Evolutionary conservation across 2,797 vertebrate species (phyloP).

Genomic region (Myoxocephalus aenaeus): DNA sequence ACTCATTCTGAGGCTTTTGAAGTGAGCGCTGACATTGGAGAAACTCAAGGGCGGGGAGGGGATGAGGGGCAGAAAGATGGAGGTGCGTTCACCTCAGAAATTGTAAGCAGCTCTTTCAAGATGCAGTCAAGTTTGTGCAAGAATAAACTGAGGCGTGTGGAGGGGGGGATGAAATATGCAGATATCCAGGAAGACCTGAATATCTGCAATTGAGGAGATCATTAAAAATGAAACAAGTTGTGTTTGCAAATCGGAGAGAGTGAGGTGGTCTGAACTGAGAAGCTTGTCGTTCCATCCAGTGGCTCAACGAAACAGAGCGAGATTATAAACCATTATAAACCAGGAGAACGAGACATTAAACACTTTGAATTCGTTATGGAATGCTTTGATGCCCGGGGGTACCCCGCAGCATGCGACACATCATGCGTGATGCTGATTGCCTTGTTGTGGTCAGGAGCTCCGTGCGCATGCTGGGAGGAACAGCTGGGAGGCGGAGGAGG

Average conservation of each 20-base stretch:
- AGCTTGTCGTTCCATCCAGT: constrained; percentile 50
- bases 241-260: constrained; percentile 49
- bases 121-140: constrained; percentile 44
- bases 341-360: constrained; percentile 33
- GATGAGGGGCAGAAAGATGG: constrained; percentile 58
- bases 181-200: constrained; percentile 36
- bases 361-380: constrained; percentile 60
- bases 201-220: constrained; percentile 64
- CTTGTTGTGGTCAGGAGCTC: constrained; percentile 52
- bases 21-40: constrained; percentile 81
- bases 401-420: constrained; percentile 29
- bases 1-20: constrained; percentile 76
- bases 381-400: constrained; percentile 36
- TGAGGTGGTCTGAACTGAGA: constrained; percentile 41
- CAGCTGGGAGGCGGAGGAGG: constrained; percentile 60
- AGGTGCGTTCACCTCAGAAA: constrained; percentile 70
- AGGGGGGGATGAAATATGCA: constrained; percentile 14
- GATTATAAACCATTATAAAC: background rate
- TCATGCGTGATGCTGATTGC: constrained; percentile 54
- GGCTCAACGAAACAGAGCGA: constrained; percentile 35
- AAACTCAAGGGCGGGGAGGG: constrained; percentile 75
- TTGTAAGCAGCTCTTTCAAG: constrained; percentile 73
- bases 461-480: constrained; percentile 44
- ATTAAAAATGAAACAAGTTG: constrained; percentile 71
- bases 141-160: constrained; percentile 44